phyloP scores from a whole-genome alignment of 1,140 invertebrate species.

The Nasonia longicornis region DNA sequence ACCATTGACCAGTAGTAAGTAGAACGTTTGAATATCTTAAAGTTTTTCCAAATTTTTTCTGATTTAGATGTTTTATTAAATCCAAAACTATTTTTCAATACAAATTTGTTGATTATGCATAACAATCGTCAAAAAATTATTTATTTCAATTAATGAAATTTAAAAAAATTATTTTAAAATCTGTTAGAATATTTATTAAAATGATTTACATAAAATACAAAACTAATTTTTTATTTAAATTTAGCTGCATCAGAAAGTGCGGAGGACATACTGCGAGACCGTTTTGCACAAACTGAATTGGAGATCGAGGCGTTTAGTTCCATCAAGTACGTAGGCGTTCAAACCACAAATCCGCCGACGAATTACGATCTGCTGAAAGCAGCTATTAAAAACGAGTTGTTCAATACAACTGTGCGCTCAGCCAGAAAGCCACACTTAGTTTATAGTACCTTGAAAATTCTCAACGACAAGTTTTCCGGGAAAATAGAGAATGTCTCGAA shows the following conservation, averaged over 20 bases:
- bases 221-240: conserved; percentile 17
- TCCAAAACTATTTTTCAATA: background rate
- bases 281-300: conserved; percentile 75
- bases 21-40: background rate
- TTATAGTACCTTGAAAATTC: conserved; percentile 76
- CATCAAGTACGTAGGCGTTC: conserved; percentile 78
- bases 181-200: too few species aligned
- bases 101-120: too few species aligned
- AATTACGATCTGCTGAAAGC: conserved; percentile 69
- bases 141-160: background rate
- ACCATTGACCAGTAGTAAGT: conserved; percentile 66
- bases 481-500: conserved; percentile 74
- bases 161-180: background rate
- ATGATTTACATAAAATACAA: conserved; percentile 37
- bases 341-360: conserved; percentile 69
- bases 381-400: conserved; percentile 71
- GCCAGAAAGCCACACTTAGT: conserved; percentile 76
- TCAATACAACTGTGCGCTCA: conserved; percentile 78
- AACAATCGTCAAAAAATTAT: background rate
- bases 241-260: conserved; percentile 72
- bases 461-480: conserved; percentile 85
- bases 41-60: background rate
- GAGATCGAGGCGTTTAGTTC: conserved; percentile 81
- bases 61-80: background rate
- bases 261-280: conserved; percentile 76